Conservation (phyloP, 64 coral and sea anemone genomes). For the Hydrozoanthus tunicans region DNA sequence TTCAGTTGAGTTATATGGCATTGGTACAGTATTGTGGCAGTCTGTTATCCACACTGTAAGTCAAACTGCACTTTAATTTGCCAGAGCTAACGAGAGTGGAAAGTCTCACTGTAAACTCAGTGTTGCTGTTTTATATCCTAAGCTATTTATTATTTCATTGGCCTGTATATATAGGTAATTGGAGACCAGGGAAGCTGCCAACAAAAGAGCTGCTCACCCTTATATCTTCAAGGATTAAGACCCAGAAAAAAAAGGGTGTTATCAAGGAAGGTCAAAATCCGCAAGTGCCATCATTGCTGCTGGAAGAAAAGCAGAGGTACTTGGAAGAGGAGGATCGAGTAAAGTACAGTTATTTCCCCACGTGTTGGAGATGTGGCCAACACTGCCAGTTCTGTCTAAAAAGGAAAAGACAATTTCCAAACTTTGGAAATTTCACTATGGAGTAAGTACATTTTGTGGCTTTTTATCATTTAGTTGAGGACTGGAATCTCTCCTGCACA, state of each 20-base stretch:
- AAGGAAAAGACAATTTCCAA: constrained; percentile 15
- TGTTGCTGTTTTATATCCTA: no score
- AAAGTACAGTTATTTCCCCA: neutral
- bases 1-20: no score
- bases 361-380: constrained; percentile 47
- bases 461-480: neutral
- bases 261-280: constrained; percentile 37
- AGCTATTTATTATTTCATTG: no score
- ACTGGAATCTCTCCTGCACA: neutral
- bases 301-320: neutral
- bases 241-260: neutral
- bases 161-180: neutral
- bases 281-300: constrained; percentile 33
- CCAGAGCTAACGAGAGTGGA: no score
- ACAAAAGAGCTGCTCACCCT: constrained; percentile 44
- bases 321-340: neutral
- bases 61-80: no score
- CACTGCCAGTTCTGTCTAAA: constrained; percentile 19
- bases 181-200: constrained; percentile 57
- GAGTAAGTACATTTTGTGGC: neutral
- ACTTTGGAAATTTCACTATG: constrained; percentile 33
- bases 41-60: no score
- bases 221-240: constrained; percentile 49
- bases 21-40: no score
- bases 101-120: no score